Evolutionary conservation across 2,113 vertebrate species (phyloP), one percentile per base, ranked within the genome.

Genomic region (Notarius lentiginosus): DNA sequence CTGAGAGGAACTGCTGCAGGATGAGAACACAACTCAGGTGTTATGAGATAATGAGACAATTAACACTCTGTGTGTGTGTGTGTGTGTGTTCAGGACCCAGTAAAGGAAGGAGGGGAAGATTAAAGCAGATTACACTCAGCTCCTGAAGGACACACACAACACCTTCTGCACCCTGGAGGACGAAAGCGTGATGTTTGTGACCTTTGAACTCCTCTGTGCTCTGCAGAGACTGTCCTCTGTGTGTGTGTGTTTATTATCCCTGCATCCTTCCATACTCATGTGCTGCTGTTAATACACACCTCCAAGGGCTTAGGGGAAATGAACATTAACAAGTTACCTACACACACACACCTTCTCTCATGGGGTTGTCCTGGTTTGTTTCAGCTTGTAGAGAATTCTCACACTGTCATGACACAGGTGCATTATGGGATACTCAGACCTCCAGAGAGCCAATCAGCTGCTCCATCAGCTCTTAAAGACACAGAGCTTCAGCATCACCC

Each of bases 121-220:
- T 89, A 99, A 99, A 93, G 96, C 93, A 0, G 98, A 99, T 89
- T 99, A 97, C 18, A 94, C 95, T 84, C 97, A 99, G 90, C 97
- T 99, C 30, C 90, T 97, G 92, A 98, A 99, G 92, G 98, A 99
- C 90, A 99, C 99, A 97, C 98, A 99, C 95, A 99, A 97, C 51
- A 94, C 94, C 84, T 99, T 99, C 96, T 97, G 97, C 85, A 97
- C 97, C 47, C 95, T 99, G 91, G 98, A 99, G 93, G 98, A 99
- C 88, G 99, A 96, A 91, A 68, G 66, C 0, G 2, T 70, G 66
- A 65, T 70, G 66, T 30, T 70, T 22, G 5, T 65, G 61, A 65
- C 61, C 61, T 66, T 14, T 41, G 30, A 70, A 27, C 66, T 70
- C 66, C 27, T 2, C 2, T 72, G 68, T 72, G 68, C 27, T 34